phyloP scores from a whole-genome alignment of 2,797 vertebrate genomes.

The Oryzias dopingdopingensis region DNA sequence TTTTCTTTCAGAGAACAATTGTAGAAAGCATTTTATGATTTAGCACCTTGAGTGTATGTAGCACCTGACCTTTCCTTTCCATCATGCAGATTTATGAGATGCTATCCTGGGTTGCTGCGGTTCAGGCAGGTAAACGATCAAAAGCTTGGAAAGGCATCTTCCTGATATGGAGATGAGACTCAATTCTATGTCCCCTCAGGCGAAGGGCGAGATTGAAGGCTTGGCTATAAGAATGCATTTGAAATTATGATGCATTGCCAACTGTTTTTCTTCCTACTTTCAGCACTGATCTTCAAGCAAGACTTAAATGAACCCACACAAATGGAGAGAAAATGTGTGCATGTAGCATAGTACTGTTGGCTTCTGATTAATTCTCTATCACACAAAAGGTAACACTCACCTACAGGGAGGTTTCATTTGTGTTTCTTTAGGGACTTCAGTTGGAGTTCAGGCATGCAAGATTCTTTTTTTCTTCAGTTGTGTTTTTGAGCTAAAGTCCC shows the following conservation, averaged over 20 bases:
- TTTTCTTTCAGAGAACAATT: conserved; percentile 37
- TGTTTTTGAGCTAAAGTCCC: neutral
- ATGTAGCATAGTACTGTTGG: conserved; percentile 33
- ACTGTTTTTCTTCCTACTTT: conserved; percentile 7
- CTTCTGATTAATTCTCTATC: conserved; percentile 10
- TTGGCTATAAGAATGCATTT: conserved; percentile 40
- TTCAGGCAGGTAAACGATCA: conserved; percentile 42
- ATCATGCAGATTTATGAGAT: conserved; percentile 36
- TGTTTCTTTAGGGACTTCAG: conserved; percentile 11
- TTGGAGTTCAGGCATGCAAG: neutral
- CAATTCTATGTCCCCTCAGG: conserved; percentile 13
- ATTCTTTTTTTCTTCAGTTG: neutral
- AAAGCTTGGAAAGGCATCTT: conserved; percentile 15
- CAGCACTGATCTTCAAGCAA: conserved; percentile 30
- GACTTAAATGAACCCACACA: conserved; percentile 41
- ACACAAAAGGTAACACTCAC: no score
- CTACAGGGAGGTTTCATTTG: conserved; percentile 2
- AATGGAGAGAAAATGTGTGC: conserved; percentile 45
- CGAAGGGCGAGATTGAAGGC: conserved; percentile 39
- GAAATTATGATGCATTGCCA: conserved; percentile 33
- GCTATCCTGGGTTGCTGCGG: conserved; percentile 17
- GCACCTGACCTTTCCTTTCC: conserved; percentile 43
- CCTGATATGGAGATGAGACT: conserved; percentile 40
- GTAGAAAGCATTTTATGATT: conserved; percentile 31
- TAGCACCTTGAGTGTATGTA: conserved; percentile 18